Evolutionary conservation across 2,888 invertebrate species (phyloP), one percentile per base, ranked within the genome.

Genomic region (Polymixis flavicincta): DNA sequence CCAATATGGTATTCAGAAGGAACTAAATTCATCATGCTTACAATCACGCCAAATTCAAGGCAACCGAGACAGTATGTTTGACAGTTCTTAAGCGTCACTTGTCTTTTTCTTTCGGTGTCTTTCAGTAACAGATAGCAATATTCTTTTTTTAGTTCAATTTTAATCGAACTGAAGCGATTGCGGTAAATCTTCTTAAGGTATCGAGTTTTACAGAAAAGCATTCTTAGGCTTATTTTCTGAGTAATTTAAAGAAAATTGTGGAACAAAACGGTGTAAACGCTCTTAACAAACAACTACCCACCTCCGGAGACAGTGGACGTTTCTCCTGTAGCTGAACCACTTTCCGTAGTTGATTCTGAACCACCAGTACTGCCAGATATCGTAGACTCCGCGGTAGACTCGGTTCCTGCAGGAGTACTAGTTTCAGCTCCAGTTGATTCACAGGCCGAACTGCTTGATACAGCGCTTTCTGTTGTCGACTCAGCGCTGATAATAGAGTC

Each of bases 241-340:
- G 45, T 48, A 11, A 63, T 61, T 42, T 17, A 28, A 61, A 22
- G 9, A n/a, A 48, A 48, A n/a, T 13, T 3, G 32, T 14, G 22
- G 8, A n/a, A 19, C 28, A 11, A 42, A 17, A 8, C 17, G 5
- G 22, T 28, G 3, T 42, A 37, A 22, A 8, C 32, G 25, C 17
- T 19, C 13, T 13, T 55, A 28, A 14, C 2, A 22, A 25, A 52
- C 52, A 45, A 50, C 5, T 48, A 50, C 52, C 7, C 72, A 72
- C 79, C 75, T 78, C 59, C 78, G 11, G 82, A 76, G 7, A 59
- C 55, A 8, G 71, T 73, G 11, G 72, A 69, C n/a, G 76, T 54
- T 68, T 45, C 71, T 67, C 32, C 74, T 48, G 85, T 87, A 37
- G 87, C 82, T 0, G 81, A 77, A 68, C 22, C 84, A 48, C 45